These are phyloP conservation scores for Tragelaphus imberbis DNA, from an alignment of 2,113 vertebrate genomes.

Conservation along the genomic window DNA sequence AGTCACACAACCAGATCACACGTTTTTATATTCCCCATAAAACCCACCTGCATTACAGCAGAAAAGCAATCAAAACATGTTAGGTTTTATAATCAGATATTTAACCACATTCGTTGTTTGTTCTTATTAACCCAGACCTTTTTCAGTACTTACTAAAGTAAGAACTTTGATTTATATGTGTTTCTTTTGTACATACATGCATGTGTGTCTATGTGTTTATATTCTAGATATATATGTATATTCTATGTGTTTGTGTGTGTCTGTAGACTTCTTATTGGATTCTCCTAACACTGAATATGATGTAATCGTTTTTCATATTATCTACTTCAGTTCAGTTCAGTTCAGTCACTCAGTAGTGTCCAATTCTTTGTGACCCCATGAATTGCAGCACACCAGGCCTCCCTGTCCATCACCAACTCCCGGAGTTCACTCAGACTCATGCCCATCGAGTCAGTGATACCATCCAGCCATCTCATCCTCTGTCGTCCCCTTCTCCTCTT, in stretches of 20 bases:
- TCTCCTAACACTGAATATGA: neutral
- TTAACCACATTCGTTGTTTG: neutral
- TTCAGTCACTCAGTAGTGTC: no score
- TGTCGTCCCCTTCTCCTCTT: accelerated
- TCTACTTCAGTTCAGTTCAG: neutral
- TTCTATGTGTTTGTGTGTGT: neutral
- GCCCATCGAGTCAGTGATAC: accelerated
- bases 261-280: neutral
- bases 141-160: neutral
- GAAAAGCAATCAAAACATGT: neutral
- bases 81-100: neutral
- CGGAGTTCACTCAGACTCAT: accelerated
- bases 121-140: neutral
- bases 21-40: neutral
- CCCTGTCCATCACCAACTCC: no score
- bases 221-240: neutral
- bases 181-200: neutral
- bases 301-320: neutral
- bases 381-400: accelerated
- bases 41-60: neutral
- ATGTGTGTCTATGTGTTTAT: neutral
- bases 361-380: no score
- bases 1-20: neutral
- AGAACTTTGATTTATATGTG: neutral
- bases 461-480: no score